These are phyloP conservation scores for Caenorhabditis sp. DNA, from an alignment of 2,888 invertebrate species.

Conservation along the genomic window DNA sequence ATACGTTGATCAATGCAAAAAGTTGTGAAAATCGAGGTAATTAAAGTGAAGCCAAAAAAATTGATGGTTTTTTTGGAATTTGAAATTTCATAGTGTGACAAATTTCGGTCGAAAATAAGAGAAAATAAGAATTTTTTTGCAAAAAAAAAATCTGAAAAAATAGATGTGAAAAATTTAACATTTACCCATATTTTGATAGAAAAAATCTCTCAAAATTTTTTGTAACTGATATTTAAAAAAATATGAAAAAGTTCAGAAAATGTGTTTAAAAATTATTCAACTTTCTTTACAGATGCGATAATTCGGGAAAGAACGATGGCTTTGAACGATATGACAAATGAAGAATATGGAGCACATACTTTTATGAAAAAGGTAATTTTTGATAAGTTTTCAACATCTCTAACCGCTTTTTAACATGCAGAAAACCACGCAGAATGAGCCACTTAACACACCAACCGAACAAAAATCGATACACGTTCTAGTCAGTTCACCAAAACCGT, in stretches of 20 bases:
- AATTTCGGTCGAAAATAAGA: neutral
- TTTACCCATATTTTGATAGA: too few species aligned
- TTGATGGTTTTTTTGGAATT: too few species aligned
- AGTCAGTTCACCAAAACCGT: slow-evolving; percentile 36
- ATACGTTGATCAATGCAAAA: slow-evolving; percentile 34
- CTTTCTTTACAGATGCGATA: slow-evolving; percentile 39
- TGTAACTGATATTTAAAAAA: too few species aligned
- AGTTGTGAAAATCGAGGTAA: slow-evolving; percentile 30
- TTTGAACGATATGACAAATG: slow-evolving; percentile 11
- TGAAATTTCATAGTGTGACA: too few species aligned
- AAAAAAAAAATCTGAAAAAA: too few species aligned
- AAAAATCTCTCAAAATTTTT: too few species aligned
- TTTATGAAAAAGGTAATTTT: slow-evolving; percentile 46
- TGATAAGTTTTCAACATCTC: neutral
- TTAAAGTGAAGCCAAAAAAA: too few species aligned
- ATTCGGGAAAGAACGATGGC: slow-evolving; percentile 10
- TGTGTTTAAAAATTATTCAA: too few species aligned
- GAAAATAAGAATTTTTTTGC: neutral
- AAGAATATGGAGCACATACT: slow-evolving; percentile 47
- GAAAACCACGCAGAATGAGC: slow-evolving; percentile 1
- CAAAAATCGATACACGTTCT: slow-evolving; percentile 10
- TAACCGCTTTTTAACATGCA: slow-evolving; percentile 11
- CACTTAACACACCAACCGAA: neutral
- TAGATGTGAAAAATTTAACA: too few species aligned
- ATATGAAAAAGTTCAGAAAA: too few species aligned